Evolutionary conservation across 2,113 vertebrate genomes (phyloP).

Genomic region (Corvus hawaiiensis): DNA sequence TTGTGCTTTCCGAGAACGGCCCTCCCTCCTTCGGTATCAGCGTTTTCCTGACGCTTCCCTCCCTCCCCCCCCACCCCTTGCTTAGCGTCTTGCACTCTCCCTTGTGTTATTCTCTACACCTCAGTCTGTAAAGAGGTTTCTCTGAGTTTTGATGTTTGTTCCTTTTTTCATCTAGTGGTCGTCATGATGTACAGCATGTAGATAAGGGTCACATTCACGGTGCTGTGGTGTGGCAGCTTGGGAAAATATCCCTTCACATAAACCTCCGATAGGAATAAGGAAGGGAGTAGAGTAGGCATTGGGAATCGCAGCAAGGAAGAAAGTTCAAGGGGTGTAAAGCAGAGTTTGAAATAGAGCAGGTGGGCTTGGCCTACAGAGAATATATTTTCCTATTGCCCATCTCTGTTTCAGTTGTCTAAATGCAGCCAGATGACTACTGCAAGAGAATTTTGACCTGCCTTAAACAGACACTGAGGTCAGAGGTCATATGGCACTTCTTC

Average conservation of each 20-base stretch:
- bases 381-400: accelerated
- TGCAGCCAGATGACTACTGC: not conserved
- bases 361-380: not conserved
- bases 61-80: accelerated
- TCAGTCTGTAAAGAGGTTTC: accelerated
- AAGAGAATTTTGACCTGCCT: not conserved
- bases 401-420: not conserved
- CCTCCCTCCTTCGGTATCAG: too few species aligned
- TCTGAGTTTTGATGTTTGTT: not conserved
- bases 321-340: not conserved
- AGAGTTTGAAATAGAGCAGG: not conserved
- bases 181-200: not conserved
- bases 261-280: too few species aligned
- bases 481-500: not conserved
- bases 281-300: not conserved
- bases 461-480: not conserved
- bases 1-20: too few species aligned
- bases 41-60: not conserved
- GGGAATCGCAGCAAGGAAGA: not conserved
- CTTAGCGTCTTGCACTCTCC: too few species aligned
- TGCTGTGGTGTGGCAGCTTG: not conserved
- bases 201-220: not conserved
- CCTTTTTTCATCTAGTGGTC: accelerated
- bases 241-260: accelerated
- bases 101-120: accelerated